Conservation (phyloP, 2,113 vertebrate genomes). For the Catharus bicknelli region DNA sequence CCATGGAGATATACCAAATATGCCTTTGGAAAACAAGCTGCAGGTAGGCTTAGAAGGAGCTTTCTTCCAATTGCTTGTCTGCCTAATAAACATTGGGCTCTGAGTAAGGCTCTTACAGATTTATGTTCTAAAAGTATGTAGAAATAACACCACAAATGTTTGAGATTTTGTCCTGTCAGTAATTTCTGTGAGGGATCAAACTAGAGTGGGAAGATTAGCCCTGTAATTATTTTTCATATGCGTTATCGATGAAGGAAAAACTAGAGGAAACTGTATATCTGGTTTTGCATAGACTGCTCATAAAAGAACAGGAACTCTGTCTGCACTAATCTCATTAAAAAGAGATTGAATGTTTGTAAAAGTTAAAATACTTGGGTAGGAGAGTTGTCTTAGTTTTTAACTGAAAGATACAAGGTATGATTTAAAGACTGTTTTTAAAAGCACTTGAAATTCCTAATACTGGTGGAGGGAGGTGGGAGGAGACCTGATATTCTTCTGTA, state of each 20-base stretch:
- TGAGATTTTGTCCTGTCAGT: not conserved
- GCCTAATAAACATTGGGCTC: not conserved
- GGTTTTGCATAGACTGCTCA: not conserved
- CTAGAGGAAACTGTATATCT: not conserved
- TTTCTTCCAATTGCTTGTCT: not conserved
- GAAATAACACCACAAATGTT: not conserved
- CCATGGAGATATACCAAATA: not conserved
- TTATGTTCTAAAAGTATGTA: not conserved
- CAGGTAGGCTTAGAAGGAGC: not conserved
- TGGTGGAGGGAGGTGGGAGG: not conserved
- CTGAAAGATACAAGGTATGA: not conserved
- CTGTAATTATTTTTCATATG: not conserved
- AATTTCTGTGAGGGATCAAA: not conserved
- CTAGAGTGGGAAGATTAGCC: not conserved
- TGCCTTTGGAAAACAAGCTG: not conserved
- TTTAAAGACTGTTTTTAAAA: slow-evolving; percentile 19
- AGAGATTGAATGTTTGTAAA: not conserved
- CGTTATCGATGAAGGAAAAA: not conserved
- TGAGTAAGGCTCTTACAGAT: not conserved
- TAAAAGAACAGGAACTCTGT: not conserved
- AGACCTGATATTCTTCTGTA: not conserved
- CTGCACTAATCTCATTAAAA: not conserved
- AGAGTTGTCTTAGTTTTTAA: not conserved
- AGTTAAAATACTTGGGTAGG: not conserved
- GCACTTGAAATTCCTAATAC: not conserved